phyloP scores from a whole-genome alignment of 2,797 vertebrate genomes.

The Schizopygopsis malacanthus region DNA sequence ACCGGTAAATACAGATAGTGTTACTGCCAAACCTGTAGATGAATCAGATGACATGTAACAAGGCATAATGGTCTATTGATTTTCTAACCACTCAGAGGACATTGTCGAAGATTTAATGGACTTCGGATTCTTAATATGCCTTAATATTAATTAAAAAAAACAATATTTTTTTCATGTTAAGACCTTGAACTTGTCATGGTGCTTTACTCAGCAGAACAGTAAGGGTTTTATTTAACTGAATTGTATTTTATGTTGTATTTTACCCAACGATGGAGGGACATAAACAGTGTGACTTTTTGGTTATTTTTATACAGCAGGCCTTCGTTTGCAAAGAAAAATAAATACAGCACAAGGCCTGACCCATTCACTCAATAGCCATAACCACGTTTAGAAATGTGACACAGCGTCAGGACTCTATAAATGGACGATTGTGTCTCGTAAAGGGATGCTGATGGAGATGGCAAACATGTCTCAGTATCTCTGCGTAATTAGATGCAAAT shows the following conservation, averaged over 20 bases:
- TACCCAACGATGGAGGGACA: background rate
- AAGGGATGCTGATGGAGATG: slow-evolving; percentile 40
- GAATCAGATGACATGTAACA: slow-evolving; percentile 43
- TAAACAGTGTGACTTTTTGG: background rate
- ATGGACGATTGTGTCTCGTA: slow-evolving; percentile 26
- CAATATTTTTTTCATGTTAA: slow-evolving; percentile 28
- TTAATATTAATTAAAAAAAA: slow-evolving; percentile 50
- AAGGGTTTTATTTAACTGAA: background rate
- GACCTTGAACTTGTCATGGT: slow-evolving; percentile 22
- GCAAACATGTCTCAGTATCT: slow-evolving; percentile 35
- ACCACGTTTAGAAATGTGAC: slow-evolving; percentile 5
- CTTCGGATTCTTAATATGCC: slow-evolving; percentile 40
- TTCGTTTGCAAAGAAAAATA: background rate
- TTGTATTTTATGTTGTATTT: background rate
- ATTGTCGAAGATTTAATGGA: slow-evolving; percentile 50
- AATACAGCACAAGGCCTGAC: background rate
- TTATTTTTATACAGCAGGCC: background rate
- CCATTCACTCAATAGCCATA: slow-evolving; percentile 7
- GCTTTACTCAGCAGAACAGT: background rate
- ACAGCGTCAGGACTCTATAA: background rate
- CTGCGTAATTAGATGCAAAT: slow-evolving; percentile 43
- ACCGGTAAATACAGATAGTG: slow-evolving; percentile 43
- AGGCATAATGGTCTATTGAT: slow-evolving; percentile 56
- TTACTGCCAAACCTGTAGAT: slow-evolving; percentile 32
- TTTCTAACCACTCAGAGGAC: slow-evolving; percentile 48